phyloP scores from a whole-genome alignment of 2,797 vertebrate species.

The Chrysocyon brachyurus region DNA sequence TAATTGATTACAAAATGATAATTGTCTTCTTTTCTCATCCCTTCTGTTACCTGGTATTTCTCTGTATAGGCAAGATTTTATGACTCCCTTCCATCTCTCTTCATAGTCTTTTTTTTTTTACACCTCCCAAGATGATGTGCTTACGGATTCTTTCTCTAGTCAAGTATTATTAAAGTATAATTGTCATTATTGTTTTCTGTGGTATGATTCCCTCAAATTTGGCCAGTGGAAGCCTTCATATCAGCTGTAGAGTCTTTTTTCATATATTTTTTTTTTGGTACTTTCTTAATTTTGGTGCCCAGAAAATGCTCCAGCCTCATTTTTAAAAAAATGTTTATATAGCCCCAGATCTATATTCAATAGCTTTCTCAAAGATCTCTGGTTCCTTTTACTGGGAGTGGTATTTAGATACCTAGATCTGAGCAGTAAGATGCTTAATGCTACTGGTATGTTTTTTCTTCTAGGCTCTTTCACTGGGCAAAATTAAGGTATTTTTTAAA shows the following conservation, averaged over 20 bases:
- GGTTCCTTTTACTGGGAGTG: background rate
- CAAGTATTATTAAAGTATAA: background rate
- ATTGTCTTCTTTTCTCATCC: background rate
- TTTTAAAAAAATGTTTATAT: background rate
- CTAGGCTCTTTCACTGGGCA: background rate
- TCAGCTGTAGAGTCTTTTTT: background rate
- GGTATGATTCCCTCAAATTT: background rate
- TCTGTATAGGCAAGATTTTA: background rate
- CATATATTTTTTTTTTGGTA: background rate
- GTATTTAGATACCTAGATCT: background rate
- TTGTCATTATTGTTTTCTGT: background rate
- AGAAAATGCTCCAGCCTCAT: background rate
- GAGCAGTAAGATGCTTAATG: background rate
- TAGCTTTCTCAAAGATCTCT: background rate
- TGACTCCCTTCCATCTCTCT: background rate
- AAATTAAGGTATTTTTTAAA: background rate
- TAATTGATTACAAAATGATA: background rate
- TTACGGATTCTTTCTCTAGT: background rate
- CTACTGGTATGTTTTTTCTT: background rate
- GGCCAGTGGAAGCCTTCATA: background rate
- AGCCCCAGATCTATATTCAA: background rate
- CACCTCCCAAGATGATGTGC: background rate
- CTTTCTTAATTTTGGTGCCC: background rate
- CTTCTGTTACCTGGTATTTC: background rate
- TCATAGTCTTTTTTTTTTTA: background rate